Evolutionary conservation across 2,797 vertebrate genomes (phyloP), one percentile per base, ranked within the genome.

Genomic region (Silurus aristotelis): DNA sequence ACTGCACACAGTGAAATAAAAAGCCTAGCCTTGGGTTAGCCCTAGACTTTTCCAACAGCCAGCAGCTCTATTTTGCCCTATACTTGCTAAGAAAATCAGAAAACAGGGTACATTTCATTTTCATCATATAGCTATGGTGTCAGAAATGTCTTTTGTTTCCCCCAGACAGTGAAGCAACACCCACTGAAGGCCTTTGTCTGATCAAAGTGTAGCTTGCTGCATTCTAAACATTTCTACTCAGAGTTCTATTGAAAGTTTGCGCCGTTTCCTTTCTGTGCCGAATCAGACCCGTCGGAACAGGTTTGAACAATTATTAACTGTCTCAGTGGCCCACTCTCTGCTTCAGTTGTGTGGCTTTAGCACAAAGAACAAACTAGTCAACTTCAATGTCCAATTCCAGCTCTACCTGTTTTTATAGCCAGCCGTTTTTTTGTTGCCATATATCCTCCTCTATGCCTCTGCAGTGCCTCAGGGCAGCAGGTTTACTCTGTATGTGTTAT

Each of bases 231-330:
- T 84, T 73, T 84, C 48, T 60, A n/a, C 79, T 64, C 58, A 80
- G 82, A 38, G 15, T 75, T 91, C 88, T 83, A 89, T 91, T 93
- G 92, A 93, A 89, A 92, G 89, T 75, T 91, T 88, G 86, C 22
- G 90, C 87, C 85, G 77, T 85, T 87, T 91, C 72, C 87, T 87
- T 20, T 87, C 92, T 92, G 90, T 92, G 80, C 94, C 93, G 92
- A 92, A 92, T 92, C 87, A 91, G 92, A 95, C 94, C 94, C 93
- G 94, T 94, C 89, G 84, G 92, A 95, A 95, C 93, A 95, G 94
- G 94, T 95, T 93, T 94, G 93, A 92, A 92, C 91, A 94, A 95
- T 95, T 93, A 95, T 95, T 95, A 95, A 96, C 94, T 91, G 89
- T 90, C 82, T 90, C 90, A 90, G 91, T 93, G 90, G 46, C 20